Evolutionary conservation across 1,140 invertebrate species (phyloP), one percentile per base, ranked within the genome.

Genomic region (Hyles vespertilio): DNA sequence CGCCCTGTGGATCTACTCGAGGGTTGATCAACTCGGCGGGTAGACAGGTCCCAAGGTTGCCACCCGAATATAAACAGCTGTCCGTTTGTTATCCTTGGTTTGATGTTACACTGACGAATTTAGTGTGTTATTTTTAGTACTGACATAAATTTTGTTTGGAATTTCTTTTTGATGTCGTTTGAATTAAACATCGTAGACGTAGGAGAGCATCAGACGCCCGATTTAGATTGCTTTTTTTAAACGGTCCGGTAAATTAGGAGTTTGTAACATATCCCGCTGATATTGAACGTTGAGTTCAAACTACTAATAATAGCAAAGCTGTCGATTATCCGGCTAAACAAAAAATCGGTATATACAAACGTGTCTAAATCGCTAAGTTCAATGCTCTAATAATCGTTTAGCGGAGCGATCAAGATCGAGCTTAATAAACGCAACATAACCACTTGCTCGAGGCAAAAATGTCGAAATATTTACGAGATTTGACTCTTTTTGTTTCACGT

Each of bases 381-480:
- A 83, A 77, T 70, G 79, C 70, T 74, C 79, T 58, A 61, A 59
- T 74, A 74, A 72, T 73, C 70, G 69, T 66, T 73, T 65, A 72
- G 66, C 68, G 67, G 58, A 64, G 72, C 69, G 69, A 78, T 79
- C 72, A 68, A 71, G 63, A 71, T 69, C 57, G 63, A 56, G 70
- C 70, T 73, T 69, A 79, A 79, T 74, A 80, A 78, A 77, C 73
- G 68, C 74, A 73, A 79, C 78, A 77, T 74, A 80, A 80, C 73
- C 63, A 74, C 65, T 72, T 61, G 70, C 66, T 64, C 56, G 63
- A 69, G 65, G 77, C 73, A 68, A 71, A 73, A 77, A 78, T 79
- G 77, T 77, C 79, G 78, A 82, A 82, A 79, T 77, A 66, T 82
- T 83, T 79, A 81, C 79, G 63, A 77, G 69, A 70, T 72, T 56